phyloP scores from a whole-genome alignment of 1,140 invertebrate genomes.

The Vanessa atalanta region DNA sequence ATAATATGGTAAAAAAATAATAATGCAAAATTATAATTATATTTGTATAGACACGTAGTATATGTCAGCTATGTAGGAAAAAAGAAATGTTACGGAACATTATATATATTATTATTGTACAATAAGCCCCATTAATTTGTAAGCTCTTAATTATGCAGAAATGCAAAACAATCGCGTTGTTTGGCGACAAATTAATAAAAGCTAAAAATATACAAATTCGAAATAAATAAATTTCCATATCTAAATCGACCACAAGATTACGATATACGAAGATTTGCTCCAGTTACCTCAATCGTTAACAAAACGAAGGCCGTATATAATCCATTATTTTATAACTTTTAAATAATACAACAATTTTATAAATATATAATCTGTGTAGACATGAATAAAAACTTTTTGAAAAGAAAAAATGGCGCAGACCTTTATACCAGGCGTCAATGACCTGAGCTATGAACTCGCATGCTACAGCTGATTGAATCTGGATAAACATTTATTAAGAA shows the following conservation, averaged over 20 bases:
- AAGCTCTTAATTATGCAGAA: background rate
- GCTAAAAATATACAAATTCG: background rate
- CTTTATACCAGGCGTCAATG: background rate
- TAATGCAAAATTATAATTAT: no score
- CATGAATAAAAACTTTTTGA: no score
- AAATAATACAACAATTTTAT: no score
- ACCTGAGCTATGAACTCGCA: background rate
- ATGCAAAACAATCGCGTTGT: background rate
- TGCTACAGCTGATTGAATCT: background rate
- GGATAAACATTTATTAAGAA: background rate
- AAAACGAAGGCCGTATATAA: conserved; percentile 5
- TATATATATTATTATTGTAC: no score
- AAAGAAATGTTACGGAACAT: no score
- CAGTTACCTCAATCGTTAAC: conserved; percentile 12
- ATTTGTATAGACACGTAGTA: no score
- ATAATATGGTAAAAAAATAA: no score
- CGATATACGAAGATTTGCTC: conserved; percentile 16
- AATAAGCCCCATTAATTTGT: no score
- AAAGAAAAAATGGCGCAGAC: no score
- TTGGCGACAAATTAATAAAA: background rate
- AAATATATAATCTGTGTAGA: no score
- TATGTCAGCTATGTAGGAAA: no score
- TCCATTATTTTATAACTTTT: background rate
- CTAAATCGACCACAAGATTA: background rate
- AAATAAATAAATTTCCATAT: background rate